Conservation (phyloP, 1,140 invertebrate genomes). For the Bombus balteatus region DNA sequence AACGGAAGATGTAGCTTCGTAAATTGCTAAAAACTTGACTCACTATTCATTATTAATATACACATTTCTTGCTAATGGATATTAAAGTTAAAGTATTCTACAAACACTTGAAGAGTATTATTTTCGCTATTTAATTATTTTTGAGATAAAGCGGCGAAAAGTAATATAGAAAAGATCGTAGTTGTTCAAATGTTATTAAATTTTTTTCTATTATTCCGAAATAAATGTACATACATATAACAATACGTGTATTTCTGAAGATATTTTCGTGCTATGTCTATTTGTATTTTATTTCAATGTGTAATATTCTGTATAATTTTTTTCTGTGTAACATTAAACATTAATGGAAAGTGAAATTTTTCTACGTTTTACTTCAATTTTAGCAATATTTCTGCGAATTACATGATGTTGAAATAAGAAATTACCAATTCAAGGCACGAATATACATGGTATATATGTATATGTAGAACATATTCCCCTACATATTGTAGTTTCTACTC, state of each 20-base stretch:
- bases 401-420: background rate
- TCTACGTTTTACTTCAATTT: background rate
- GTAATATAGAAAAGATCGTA: too few relatives aligned
- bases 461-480: background rate
- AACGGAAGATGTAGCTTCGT: slow-evolving; percentile 2
- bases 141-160: background rate
- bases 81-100: background rate
- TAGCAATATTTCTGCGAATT: background rate
- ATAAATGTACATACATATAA: too few relatives aligned
- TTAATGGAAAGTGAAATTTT: background rate
- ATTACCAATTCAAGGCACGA: background rate
- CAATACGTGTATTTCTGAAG: too few relatives aligned
- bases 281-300: background rate
- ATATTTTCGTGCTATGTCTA: too few relatives aligned
- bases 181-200: too few relatives aligned
- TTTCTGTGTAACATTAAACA: too few relatives aligned
- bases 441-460: background rate
- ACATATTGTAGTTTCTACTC: slow-evolving; percentile 2
- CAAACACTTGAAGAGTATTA: background rate
- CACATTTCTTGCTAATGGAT: background rate
- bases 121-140: background rate
- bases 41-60: background rate
- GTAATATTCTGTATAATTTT: background rate
- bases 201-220: too few relatives aligned
- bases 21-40: slow-evolving; percentile 5